phyloP scores from a whole-genome alignment of 2,113 vertebrate species.

The Peromyscus californicus region DNA sequence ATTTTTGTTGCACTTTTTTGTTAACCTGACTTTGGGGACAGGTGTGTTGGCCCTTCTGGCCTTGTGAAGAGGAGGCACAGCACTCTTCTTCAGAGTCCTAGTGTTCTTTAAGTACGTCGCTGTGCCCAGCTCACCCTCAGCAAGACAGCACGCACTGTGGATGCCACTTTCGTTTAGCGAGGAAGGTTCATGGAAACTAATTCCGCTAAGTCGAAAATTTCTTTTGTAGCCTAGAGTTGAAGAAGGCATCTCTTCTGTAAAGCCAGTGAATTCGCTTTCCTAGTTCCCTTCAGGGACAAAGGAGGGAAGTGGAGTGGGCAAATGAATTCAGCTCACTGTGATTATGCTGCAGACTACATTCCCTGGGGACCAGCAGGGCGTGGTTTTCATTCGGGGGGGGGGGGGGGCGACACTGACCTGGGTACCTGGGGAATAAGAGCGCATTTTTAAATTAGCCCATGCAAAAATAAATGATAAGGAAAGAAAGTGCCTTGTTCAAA shows the following conservation, averaged over 20 bases:
- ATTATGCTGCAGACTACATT: constrained; percentile 39
- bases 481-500: constrained; percentile 46
- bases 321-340: constrained; percentile 38
- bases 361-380: constrained; percentile 39
- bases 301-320: neutral
- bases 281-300: constrained; percentile 20
- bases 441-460: constrained; percentile 76
- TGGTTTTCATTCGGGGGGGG: constrained; percentile 63
- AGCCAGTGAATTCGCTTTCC: constrained; percentile 24
- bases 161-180: neutral
- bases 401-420: neutral
- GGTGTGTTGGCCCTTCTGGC: neutral
- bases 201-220: neutral
- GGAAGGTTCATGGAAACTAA: neutral
- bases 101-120: neutral
- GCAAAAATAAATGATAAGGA: constrained; percentile 75
- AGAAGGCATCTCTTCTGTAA: constrained; percentile 35
- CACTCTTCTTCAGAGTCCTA: neutral
- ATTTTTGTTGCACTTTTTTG: neutral
- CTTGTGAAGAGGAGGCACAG: neutral
- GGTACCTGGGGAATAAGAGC: constrained; percentile 56
- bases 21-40: neutral
- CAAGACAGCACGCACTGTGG: neutral
- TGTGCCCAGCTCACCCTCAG: neutral
- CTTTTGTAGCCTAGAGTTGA: constrained; percentile 25